These are phyloP conservation scores for Oligia strigilis DNA, from an alignment of 2,888 invertebrate species.

Conservation along the genomic window DNA sequence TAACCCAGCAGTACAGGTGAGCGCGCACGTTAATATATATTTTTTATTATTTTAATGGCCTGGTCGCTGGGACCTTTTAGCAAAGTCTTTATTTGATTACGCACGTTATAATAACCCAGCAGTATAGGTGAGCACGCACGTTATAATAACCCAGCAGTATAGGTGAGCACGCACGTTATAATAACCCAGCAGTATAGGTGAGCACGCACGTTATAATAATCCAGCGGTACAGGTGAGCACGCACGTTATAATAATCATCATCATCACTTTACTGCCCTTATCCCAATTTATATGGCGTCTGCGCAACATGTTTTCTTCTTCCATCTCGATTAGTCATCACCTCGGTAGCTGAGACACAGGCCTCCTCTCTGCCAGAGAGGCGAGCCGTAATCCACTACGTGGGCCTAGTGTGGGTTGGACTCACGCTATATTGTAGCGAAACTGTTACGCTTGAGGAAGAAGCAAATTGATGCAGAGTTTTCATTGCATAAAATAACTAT, in stretches of 20 bases:
- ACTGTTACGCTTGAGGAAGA: neutral
- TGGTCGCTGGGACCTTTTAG: too few relatives aligned
- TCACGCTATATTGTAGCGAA: neutral
- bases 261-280: neutral
- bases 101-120: constrained; percentile 85
- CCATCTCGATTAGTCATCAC: neutral
- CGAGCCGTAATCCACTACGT: neutral
- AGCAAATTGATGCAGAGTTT: neutral
- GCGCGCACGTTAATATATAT: constrained; percentile 2
- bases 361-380: neutral
- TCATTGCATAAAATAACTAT: neutral
- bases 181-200: constrained; percentile 91
- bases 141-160: too few relatives aligned
- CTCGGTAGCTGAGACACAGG: neutral
- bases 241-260: neutral
- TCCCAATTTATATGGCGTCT: neutral
- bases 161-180: too few relatives aligned
- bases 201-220: constrained; percentile 16
- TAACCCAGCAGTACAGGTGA: constrained; percentile 91
- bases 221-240: too few relatives aligned
- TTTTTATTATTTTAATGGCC: too few relatives aligned
- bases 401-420: neutral
- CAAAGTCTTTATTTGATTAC: too few relatives aligned
- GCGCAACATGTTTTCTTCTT: neutral
- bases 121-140: constrained; percentile 81